Base-by-base conservation (phyloP, 2,888 invertebrate genomes). In the Emmelina monodactyla region DNA sequence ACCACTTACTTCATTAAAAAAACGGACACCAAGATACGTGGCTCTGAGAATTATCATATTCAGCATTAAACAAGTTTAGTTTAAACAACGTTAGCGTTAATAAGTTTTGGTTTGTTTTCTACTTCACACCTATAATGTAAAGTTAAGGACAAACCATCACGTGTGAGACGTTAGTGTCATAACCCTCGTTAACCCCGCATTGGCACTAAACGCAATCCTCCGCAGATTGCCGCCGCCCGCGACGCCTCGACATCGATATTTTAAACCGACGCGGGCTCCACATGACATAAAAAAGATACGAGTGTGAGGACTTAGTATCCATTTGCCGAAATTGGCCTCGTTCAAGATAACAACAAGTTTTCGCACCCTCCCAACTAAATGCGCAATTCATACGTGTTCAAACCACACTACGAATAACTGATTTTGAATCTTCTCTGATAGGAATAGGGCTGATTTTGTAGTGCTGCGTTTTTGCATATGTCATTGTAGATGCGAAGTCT, bases 281-380 rank as follows among this genome's bases (percentile, higher is more conserved):
- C 55, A 54, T 58, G 66, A 64, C 67, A 64, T 75, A 78, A 76
- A 61, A 63, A 62, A 78, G 76, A 78, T 76, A 76, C 72, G 72
- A 63, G 62, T 62, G 69, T 70, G 69, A 73, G 76, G 75, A 78
- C 79, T 78, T 76, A 78, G 78, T 79, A 76, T 76, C 79, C 79
- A 79, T 81, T 81, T 78, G 72, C 66, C 58, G 73, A 79, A 79
- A 81, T 81, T 80, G 80, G 79, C 61, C 71, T 71, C 69, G 66
- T 72, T 69, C 59, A 56, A 76, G 79, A 80, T 80, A 80, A 76
- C 76, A 76, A 75, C 76, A 78, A 78, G 69, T 76, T 76, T 71
- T 79, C 79, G 69, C 78, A 75, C 79, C 76, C 78, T 78, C 75
- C 59, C 62, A 54, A 63, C 70, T 66, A 76, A 79, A 76, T 75